These are phyloP conservation scores for Neomonachus schauinslandi DNA, from an alignment of 2,113 vertebrate species.

Conservation along the genomic window DNA sequence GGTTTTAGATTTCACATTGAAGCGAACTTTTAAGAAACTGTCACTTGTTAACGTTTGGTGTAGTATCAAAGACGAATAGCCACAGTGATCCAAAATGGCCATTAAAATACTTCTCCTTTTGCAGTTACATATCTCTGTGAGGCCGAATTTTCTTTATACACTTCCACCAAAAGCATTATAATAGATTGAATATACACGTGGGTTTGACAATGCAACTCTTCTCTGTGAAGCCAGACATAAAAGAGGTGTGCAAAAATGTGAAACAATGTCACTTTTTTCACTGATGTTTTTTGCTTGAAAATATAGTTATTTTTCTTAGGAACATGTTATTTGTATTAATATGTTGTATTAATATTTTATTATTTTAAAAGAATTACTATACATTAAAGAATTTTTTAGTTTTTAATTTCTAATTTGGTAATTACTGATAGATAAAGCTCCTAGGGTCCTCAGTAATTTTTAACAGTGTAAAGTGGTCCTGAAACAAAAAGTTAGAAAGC, in stretches of 20 bases:
- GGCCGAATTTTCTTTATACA: background rate
- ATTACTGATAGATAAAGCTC: background rate
- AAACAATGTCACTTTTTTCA: background rate
- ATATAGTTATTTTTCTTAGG: background rate
- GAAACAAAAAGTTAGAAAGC: background rate
- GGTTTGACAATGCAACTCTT: background rate
- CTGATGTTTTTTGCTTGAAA: background rate
- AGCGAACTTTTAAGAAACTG: background rate
- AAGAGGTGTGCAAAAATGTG: background rate
- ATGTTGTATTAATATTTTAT: background rate
- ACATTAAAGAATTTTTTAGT: background rate
- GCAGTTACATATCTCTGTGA: background rate
- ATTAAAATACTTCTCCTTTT: background rate
- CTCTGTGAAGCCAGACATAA: background rate
- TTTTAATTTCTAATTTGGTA: background rate
- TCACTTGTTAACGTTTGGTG: background rate
- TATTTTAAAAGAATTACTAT: background rate
- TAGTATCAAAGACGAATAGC: background rate
- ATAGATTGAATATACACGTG: background rate
- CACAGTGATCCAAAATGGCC: background rate
- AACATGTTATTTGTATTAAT: background rate
- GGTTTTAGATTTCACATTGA: background rate
- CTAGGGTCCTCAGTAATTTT: background rate
- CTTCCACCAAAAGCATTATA: background rate
- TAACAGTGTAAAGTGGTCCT: background rate